Percentiles rank a stretch among this genome's conserved stretches.
These are phyloP conservation scores for Slavum lentiscoides DNA, from an alignment of 2,888 invertebrate genomes.

Conservation along the genomic window DNA sequence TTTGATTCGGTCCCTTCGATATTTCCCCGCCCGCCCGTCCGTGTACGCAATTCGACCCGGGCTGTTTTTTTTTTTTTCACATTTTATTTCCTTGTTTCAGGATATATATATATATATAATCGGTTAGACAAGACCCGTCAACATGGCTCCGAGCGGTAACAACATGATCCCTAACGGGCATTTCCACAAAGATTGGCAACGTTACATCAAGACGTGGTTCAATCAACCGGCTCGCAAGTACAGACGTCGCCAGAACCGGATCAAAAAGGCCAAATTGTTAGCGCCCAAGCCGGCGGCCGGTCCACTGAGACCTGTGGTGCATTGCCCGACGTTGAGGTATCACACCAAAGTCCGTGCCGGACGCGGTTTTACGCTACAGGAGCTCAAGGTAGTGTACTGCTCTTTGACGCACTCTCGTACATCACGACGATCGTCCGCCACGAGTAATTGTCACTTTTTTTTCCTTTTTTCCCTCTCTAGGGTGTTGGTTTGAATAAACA, in stretches of 20 bases:
- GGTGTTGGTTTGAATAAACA: slow-evolving; percentile 83
- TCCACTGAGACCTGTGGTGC: slow-evolving; percentile 84
- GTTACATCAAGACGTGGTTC: slow-evolving; percentile 97
- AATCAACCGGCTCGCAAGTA: slow-evolving; percentile 96
- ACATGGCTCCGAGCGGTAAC: slow-evolving; percentile 79
- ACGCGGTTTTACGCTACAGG: slow-evolving; percentile 93
- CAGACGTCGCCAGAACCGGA: slow-evolving; percentile 82
- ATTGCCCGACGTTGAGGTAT: slow-evolving; percentile 92
- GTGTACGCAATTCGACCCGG: too few species aligned
- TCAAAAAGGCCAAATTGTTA: slow-evolving; percentile 88
- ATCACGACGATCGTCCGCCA: not conserved
- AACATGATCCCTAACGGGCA: slow-evolving; percentile 99
- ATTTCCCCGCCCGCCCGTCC: too few species aligned
- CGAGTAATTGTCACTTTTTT: not conserved
- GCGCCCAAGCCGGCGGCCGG: slow-evolving; percentile 93
- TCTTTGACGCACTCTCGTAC: not conserved
- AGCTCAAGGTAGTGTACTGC: slow-evolving; percentile 75
- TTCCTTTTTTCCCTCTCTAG: slow-evolving; percentile 64
- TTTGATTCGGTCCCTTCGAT: not conserved
- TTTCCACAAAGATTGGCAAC: slow-evolving; percentile 99
- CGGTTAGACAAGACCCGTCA: slow-evolving; percentile 17
- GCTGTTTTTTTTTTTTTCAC: not conserved
- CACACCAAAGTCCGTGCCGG: slow-evolving; percentile 94
- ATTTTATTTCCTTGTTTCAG: not conserved
- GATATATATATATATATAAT: slow-evolving; percentile 26